phyloP scores from a whole-genome alignment of 2,113 vertebrate genomes.

The Otocyon megalotis region DNA sequence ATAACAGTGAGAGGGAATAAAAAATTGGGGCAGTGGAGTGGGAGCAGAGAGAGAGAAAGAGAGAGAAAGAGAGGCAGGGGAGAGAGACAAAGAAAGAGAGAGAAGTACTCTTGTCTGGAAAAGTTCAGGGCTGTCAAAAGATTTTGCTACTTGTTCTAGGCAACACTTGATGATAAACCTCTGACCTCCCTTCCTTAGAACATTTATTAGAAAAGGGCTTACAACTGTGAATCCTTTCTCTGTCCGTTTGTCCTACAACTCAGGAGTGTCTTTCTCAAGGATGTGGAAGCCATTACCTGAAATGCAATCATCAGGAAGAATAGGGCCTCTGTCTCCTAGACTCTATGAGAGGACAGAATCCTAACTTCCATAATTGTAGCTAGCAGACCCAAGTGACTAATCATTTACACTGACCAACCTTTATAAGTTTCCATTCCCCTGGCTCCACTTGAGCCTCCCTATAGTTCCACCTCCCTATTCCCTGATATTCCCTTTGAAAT shows the following conservation, averaged over 20 bases:
- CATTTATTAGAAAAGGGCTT: background rate
- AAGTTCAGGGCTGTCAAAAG: background rate
- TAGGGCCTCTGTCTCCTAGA: background rate
- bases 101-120: background rate
- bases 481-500: background rate
- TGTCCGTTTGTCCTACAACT: background rate
- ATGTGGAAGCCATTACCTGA: background rate
- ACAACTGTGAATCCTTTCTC: background rate
- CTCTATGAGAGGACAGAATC: background rate
- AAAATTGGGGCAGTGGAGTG: accelerated
- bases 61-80: background rate
- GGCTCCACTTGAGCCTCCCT: background rate
- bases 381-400: no score
- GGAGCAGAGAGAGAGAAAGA: background rate
- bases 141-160: background rate
- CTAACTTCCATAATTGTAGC: no score
- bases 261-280: background rate
- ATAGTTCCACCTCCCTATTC: no score
- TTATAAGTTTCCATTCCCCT: background rate
- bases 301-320: background rate
- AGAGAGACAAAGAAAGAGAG: background rate
- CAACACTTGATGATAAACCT: background rate
- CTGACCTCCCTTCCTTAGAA: background rate
- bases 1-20: background rate
- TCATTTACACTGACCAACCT: background rate